Conservation (phyloP, 2,888 invertebrate species). For the Hypena proboscidalis region DNA sequence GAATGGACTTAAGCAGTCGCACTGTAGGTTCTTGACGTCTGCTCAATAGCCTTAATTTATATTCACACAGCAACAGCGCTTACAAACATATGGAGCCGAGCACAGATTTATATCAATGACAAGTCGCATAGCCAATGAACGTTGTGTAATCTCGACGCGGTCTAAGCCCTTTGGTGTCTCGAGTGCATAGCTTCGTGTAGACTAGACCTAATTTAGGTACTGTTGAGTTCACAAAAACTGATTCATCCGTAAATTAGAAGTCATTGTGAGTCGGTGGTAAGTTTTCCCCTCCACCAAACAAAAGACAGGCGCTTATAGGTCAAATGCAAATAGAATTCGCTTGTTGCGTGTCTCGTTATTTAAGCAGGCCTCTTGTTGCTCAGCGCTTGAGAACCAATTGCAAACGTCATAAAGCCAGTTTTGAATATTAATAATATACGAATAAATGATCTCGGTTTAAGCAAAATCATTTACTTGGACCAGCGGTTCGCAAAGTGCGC, state of each 20-base stretch:
- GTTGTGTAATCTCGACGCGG: constrained; percentile 21
- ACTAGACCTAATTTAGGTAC: neutral
- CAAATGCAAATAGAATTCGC: constrained; percentile 78
- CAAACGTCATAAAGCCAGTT: constrained; percentile 73
- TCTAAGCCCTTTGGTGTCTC: constrained; percentile 20
- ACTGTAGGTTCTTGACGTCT: constrained; percentile 46
- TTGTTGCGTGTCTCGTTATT: constrained; percentile 72
- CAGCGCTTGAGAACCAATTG: constrained; percentile 70
- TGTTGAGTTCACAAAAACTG: constrained; percentile 5
- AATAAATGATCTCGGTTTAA: constrained; percentile 65
- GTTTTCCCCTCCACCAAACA: constrained; percentile 46
- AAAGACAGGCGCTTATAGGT: constrained; percentile 69
- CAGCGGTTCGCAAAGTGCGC: constrained; percentile 60
- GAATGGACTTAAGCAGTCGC: constrained; percentile 39
- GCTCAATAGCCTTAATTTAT: constrained; percentile 63
- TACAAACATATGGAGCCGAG: constrained; percentile 58
- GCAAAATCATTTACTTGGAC: constrained; percentile 53
- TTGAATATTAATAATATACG: constrained; percentile 76
- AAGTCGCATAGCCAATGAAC: constrained; percentile 48
- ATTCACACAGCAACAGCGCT: constrained; percentile 60
- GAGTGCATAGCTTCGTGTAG: neutral
- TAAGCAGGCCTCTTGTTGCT: constrained; percentile 63
- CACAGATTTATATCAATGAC: constrained; percentile 61
- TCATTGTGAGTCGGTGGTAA: constrained; percentile 22
- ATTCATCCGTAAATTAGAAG: constrained; percentile 19